Percentiles rank a stretch among this genome's conserved stretches.
These are phyloP conservation scores for Actias luna DNA, from an alignment of 2,888 invertebrate genomes.

Conservation along the genomic window DNA sequence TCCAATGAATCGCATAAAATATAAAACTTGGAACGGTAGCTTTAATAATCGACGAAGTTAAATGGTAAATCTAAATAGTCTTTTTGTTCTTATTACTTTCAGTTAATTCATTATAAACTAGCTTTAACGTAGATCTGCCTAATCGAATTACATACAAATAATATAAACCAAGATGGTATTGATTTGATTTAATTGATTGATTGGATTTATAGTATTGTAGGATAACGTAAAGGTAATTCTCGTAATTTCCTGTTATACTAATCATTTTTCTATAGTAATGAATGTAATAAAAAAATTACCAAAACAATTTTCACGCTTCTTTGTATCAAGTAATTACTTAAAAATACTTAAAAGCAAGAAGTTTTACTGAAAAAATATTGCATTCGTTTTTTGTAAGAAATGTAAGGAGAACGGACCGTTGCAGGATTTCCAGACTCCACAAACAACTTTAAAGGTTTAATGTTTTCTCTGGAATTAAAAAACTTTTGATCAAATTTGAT, in stretches of 20 bases:
- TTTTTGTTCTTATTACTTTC: not conserved
- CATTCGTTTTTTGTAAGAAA: slow-evolving; percentile 40
- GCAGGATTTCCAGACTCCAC: slow-evolving; percentile 39
- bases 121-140: no score
- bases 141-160: no score
- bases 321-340: not conserved
- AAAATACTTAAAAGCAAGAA: not conserved
- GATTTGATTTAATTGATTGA: no score
- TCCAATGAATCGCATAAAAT: not conserved
- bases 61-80: not conserved
- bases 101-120: not conserved
- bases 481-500: slow-evolving; percentile 43
- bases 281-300: no score
- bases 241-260: no score
- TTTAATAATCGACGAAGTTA: not conserved
- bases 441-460: slow-evolving; percentile 59
- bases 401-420: slow-evolving; percentile 40
- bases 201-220: no score
- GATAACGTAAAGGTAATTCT: no score
- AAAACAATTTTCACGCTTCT: not conserved
- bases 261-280: no score
- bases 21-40: not conserved
- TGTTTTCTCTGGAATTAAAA: slow-evolving; percentile 66
- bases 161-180: no score
- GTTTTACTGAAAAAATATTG: slow-evolving; percentile 18